A percentile compares a stretch with the other conserved stretches of the same genome.
Evolutionary conservation across 1,140 invertebrate species (phyloP).

Genomic region (Lepidurus arcticus): DNA sequence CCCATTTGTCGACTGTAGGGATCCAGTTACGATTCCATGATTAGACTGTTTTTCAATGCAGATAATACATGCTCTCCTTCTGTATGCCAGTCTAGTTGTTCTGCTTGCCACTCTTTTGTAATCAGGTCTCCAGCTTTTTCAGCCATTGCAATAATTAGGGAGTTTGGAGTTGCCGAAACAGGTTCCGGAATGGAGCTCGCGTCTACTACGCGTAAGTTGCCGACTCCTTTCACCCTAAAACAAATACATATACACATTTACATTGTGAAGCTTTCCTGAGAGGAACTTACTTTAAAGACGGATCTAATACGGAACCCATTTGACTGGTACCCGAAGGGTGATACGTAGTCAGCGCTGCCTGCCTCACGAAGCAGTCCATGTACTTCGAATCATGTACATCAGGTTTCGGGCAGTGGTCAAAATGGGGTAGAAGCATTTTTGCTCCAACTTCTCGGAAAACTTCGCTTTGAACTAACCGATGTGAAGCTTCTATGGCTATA

Average conservation of each 20-base stretch:
- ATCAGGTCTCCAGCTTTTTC: constrained; percentile 59
- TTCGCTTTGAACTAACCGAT: constrained; percentile 51
- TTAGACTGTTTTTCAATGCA: not conserved
- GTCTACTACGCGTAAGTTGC: constrained; percentile 59
- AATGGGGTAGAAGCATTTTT: constrained; percentile 56
- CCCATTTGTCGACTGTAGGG: not conserved
- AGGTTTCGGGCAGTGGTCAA: constrained; percentile 52
- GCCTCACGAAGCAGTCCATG: constrained; percentile 59
- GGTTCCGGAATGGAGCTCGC: constrained; percentile 64
- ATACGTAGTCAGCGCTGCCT: constrained; percentile 58
- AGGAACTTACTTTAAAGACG: constrained; percentile 48
- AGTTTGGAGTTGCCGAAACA: constrained; percentile 62
- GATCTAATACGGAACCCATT: constrained; percentile 58
- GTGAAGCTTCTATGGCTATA: constrained; percentile 49
- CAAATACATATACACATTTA: not conserved
- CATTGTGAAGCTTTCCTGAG: not conserved
- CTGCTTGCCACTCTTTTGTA: constrained; percentile 31
- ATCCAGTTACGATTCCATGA: not conserved
- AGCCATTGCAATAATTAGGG: constrained; percentile 58
- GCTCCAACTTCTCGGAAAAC: constrained; percentile 57
- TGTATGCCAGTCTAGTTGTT: constrained; percentile 2
- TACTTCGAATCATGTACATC: constrained; percentile 51
- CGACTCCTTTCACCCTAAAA: constrained; percentile 46
- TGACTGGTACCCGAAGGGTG: constrained; percentile 62
- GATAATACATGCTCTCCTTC: not conserved